These are phyloP conservation scores for Sinocyclocheilus maitianheensis DNA, from an alignment of 2,113 vertebrate species.

Conservation along the genomic window DNA sequence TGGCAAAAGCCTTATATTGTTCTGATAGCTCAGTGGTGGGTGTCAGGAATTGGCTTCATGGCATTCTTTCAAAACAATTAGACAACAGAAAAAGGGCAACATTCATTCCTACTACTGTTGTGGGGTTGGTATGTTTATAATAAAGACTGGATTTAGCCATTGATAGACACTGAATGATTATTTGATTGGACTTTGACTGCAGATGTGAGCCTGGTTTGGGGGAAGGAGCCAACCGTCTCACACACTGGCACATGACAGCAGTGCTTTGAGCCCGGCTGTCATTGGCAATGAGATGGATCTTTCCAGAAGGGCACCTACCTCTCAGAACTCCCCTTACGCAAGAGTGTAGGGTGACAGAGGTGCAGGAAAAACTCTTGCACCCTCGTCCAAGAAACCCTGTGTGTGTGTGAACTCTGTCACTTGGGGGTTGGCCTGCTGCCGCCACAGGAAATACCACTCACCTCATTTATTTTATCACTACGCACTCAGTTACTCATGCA, in stretches of 20 bases:
- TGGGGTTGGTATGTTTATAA: neutral
- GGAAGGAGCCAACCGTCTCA: constrained; percentile 50
- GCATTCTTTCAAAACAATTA: constrained; percentile 1
- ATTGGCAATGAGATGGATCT: constrained; percentile 71
- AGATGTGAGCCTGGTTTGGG: constrained; percentile 35
- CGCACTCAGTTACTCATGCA: neutral
- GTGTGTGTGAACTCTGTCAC: constrained; percentile 31
- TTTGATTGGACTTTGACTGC: neutral
- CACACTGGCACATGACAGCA: constrained; percentile 26
- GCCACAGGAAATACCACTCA: constrained; percentile 35
- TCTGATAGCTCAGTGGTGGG: neutral
- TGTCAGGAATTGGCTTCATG: neutral
- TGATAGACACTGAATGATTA: neutral
- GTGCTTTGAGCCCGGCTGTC: constrained; percentile 59
- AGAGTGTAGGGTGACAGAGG: constrained; percentile 51
- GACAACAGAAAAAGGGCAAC: neutral
- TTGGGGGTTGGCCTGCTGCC: constrained; percentile 31
- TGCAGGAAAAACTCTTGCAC: constrained; percentile 43
- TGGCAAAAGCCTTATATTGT: constrained; percentile 8
- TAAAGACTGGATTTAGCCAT: neutral
- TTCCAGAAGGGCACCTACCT: constrained; percentile 73
- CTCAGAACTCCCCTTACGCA: constrained; percentile 26
- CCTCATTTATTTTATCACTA: constrained; percentile 23
- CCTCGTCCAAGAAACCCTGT: constrained; percentile 14
- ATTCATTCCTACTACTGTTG: neutral